Evolutionary conservation across 2,888 invertebrate genomes (phyloP).

Genomic region (Saturnia japonica): DNA sequence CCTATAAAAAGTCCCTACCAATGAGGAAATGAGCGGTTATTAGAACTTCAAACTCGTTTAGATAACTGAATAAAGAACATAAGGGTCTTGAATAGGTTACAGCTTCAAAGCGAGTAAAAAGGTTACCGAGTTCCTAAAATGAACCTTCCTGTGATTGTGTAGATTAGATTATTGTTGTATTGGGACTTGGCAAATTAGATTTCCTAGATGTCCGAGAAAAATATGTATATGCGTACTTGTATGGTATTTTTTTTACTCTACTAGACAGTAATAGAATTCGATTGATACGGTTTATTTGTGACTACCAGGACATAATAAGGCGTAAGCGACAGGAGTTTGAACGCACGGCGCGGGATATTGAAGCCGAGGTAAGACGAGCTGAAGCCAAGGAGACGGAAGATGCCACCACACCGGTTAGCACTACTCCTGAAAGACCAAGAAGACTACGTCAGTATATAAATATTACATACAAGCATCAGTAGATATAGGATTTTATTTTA

Average conservation of each 20-base stretch:
- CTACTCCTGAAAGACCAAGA: conserved; percentile 38
- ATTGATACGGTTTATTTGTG: not conserved
- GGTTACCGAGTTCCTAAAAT: too few species aligned
- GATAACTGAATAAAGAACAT: too few species aligned
- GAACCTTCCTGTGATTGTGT: too few species aligned
- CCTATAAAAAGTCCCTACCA: too few species aligned
- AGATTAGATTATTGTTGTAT: too few species aligned
- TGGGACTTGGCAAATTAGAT: not conserved
- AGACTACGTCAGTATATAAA: conserved; percentile 21
- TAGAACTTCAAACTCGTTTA: too few species aligned
- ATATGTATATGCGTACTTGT: not conserved
- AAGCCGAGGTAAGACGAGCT: conserved; percentile 84
- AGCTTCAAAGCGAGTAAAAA: too few species aligned
- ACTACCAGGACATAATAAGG: conserved; percentile 82
- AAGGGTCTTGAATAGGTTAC: too few species aligned
- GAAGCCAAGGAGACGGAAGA: conserved; percentile 59
- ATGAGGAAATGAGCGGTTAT: too few species aligned
- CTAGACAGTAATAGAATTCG: not conserved
- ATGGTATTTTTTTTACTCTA: not conserved
- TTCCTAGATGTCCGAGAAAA: not conserved
- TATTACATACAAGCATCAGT: not conserved
- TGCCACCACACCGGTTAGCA: conserved; percentile 40
- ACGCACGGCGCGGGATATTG: conserved; percentile 89
- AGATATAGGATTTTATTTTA: too few species aligned
- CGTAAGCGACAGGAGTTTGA: conserved; percentile 86